A percentile compares a stretch with the other conserved stretches of the same genome.
Evolutionary conservation across 1,140 invertebrate species (phyloP).

Genomic region (Helicoverpa zea): DNA sequence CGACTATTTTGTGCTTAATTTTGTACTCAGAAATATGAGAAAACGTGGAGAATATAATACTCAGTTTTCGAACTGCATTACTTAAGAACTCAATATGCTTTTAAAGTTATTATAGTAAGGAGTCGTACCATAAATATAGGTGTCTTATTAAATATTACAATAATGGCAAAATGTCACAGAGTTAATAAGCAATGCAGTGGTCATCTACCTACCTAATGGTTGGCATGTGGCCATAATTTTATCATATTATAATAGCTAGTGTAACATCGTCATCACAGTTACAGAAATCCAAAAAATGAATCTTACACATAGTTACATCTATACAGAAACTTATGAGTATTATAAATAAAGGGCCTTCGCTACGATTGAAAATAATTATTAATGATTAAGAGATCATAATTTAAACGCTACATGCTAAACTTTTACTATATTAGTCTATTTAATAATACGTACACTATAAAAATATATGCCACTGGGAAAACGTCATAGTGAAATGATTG

Average conservation of each 20-base stretch:
- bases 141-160: slow-evolving; percentile 6
- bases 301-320: slow-evolving; percentile 68
- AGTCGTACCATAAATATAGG: neutral
- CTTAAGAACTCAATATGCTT: slow-evolving; percentile 5
- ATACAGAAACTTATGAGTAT: slow-evolving; percentile 85
- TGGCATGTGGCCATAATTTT: neutral
- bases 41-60: neutral
- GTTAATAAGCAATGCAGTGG: slow-evolving; percentile 37
- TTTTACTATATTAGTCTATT: slow-evolving; percentile 83
- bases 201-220: neutral
- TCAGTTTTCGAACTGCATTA: slow-evolving; percentile 30
- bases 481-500: slow-evolving; percentile 63
- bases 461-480: slow-evolving; percentile 78
- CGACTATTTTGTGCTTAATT: slow-evolving; percentile 51
- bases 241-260: slow-evolving; percentile 4
- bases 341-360: slow-evolving; percentile 82
- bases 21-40: slow-evolving; percentile 44
- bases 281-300: slow-evolving; percentile 66
- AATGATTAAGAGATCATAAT: slow-evolving; percentile 87
- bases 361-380: slow-evolving; percentile 85
- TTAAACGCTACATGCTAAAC: slow-evolving; percentile 79
- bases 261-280: slow-evolving; percentile 61
- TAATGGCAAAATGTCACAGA: slow-evolving; percentile 1
- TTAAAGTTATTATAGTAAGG: neutral
- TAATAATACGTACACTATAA: slow-evolving; percentile 74